phyloP scores from a whole-genome alignment of 2,113 vertebrate species.

The Gambusia affinis region DNA sequence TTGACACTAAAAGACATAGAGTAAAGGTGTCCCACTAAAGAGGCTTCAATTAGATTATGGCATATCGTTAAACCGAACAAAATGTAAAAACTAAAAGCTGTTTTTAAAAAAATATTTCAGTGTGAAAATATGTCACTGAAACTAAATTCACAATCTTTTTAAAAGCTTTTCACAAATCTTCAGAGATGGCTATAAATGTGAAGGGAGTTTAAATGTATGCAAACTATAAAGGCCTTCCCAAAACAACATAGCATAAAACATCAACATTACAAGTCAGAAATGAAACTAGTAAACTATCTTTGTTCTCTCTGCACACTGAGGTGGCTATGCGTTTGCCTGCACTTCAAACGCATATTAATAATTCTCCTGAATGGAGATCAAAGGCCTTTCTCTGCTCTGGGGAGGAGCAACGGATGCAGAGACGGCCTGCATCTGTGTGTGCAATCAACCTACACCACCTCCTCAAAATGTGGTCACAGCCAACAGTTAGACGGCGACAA shows the following conservation, averaged over 20 bases:
- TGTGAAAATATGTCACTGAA: background rate
- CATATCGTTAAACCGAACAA: background rate
- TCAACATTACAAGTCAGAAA: background rate
- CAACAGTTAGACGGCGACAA: slow-evolving; percentile 5
- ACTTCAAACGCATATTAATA: slow-evolving; percentile 46
- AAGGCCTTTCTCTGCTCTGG: slow-evolving; percentile 26
- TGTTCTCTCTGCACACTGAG: background rate
- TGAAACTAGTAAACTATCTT: background rate
- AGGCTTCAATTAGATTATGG: background rate
- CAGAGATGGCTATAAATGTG: background rate
- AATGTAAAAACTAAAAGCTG: background rate
- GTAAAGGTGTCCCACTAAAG: background rate
- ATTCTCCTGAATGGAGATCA: slow-evolving; percentile 44
- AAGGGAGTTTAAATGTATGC: background rate
- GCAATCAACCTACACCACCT: background rate
- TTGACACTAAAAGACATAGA: background rate
- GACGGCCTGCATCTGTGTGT: background rate
- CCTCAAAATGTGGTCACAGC: slow-evolving; percentile 7
- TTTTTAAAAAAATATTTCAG: background rate
- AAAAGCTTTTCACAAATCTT: too few relatives aligned
- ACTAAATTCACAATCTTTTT: background rate
- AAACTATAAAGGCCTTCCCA: background rate
- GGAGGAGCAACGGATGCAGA: slow-evolving; percentile 6
- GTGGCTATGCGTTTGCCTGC: slow-evolving; percentile 9
- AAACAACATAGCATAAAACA: slow-evolving; percentile 15